Evolutionary conservation across 2,797 vertebrate species (phyloP).

Genomic region (Clarias fuscus): DNA sequence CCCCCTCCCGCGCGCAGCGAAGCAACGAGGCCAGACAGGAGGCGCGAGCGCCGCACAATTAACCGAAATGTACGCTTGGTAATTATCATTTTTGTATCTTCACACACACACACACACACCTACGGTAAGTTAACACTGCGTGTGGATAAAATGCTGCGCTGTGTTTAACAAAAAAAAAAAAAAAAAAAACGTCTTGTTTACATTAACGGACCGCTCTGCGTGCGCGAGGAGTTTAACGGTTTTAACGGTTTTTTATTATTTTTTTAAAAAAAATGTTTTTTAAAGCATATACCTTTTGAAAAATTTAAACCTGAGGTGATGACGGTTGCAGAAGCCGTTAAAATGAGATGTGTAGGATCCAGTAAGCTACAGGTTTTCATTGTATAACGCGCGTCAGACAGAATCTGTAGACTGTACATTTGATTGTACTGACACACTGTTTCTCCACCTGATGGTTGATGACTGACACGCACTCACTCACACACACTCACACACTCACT

Average conservation of each 20-base stretch:
- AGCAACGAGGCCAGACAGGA: constrained; percentile 5
- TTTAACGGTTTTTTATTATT: background rate
- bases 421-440: background rate
- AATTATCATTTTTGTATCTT: background rate
- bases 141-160: background rate
- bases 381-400: background rate
- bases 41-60: background rate
- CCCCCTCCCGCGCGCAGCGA: background rate
- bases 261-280: too few relatives aligned
- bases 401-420: background rate
- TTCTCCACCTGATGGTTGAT: background rate
- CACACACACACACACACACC: background rate
- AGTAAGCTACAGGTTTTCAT: too few relatives aligned
- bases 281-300: too few relatives aligned
- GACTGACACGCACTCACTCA: background rate
- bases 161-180: too few relatives aligned
- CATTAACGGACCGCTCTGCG: background rate
- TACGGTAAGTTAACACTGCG: background rate
- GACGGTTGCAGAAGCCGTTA: background rate
- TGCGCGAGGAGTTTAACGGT: background rate
- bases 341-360: too few relatives aligned
- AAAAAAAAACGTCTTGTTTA: background rate
- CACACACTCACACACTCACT: too few relatives aligned
- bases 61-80: background rate
- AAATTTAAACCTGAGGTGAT: too few relatives aligned